Base-by-base conservation (phyloP, 2,797 vertebrate species). In the Brachymystax lenok region DNA sequence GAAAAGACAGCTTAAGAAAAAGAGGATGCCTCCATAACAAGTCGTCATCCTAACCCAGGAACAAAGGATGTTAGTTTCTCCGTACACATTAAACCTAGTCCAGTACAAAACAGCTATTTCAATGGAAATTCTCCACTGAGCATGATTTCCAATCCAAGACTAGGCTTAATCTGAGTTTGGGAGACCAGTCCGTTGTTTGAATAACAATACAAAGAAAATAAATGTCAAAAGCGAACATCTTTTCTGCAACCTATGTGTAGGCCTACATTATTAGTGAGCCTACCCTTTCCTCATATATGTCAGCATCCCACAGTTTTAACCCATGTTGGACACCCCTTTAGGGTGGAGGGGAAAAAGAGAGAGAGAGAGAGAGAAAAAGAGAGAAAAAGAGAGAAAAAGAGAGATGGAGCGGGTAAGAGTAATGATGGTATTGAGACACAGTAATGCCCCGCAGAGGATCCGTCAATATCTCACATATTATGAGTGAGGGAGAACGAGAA, bases 311-410 rank as follows among this genome's bases (percentile, higher is more conserved):
- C 35, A 46, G 12, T 24, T n/a, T 78, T 33, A 66, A 79, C 80
- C 76, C 72, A 82, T 81, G 78, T 79, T 81, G 83, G 87, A 80
- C 74, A 1, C 73, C 61, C 76, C 63, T 63, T 78, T 67, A 79
- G 82, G 21, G 46, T 83, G 81, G 88, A 88, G 79, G 4, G 46
- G 10, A 61, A 28, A 35, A 5, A 68, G 63, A 75, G 82, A 54
- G 56, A 56, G 74, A 73, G 82, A 83, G 77, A 64, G 68, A 0
- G 73, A 50, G 72, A 52, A 76, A 17, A 84, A 73, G 78, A n/a
- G 80, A 77, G 80, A 72, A 78, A 82, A 75, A 74, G 82, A 7
- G 67, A 40, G 30, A 40, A 33, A 50, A 8, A 46, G 35, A 46
- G 19, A 46, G 68, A 19, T 3, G n/a, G 35, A 24, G 21, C 50